Evolutionary conservation across 1,140 invertebrate genomes (phyloP).

Genomic region (Polypedilum pembai): DNA sequence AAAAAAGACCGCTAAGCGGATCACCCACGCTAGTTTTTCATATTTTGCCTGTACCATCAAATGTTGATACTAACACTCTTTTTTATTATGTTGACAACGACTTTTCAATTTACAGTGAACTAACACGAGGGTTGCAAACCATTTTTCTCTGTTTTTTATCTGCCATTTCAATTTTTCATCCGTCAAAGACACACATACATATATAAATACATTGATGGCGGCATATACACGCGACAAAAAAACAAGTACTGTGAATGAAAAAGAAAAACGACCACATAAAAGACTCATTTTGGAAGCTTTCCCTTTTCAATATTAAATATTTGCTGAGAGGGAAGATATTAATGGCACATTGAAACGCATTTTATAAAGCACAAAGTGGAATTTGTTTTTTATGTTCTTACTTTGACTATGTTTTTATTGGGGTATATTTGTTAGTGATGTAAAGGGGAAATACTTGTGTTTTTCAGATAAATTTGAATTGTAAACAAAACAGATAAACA

Average conservation of each 20-base stretch:
- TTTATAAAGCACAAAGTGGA: background rate
- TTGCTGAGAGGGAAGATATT: background rate
- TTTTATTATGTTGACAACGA: background rate
- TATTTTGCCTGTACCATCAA: no score
- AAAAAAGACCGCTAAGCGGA: no score
- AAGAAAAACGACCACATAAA: constrained; percentile 7
- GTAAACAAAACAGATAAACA: no score
- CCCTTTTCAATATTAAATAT: background rate
- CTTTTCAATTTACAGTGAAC: constrained; percentile 3
- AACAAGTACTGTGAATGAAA: background rate
- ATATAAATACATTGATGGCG: background rate
- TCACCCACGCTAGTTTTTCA: no score
- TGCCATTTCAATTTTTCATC: constrained; percentile 2
- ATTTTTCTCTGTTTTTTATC: background rate
- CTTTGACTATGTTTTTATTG: no score
- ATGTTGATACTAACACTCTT: background rate
- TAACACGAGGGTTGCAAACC: background rate
- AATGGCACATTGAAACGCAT: constrained; percentile 8
- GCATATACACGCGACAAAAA: background rate
- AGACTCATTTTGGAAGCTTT: constrained; percentile 12
- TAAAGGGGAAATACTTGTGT: no score
- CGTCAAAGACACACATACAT: background rate
- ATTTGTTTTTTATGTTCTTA: no score
- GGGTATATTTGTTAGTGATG: no score
- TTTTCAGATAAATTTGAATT: no score